These are phyloP conservation scores for Endotricha flammealis DNA, from an alignment of 2,888 invertebrate genomes.

Conservation along the genomic window DNA sequence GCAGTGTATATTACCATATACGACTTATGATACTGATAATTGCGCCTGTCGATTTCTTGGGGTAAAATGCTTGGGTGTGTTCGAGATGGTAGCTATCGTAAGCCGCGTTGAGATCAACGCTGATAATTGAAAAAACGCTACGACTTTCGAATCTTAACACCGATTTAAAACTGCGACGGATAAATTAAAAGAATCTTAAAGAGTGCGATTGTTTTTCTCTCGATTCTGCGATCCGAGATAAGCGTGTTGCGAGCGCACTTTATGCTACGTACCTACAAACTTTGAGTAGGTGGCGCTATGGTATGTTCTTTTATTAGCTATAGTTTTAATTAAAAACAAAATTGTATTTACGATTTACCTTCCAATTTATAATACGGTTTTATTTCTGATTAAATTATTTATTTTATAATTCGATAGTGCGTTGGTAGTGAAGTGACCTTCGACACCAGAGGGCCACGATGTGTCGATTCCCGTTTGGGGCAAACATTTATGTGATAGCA, in stretches of 20 bases:
- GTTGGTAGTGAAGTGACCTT: too few relatives aligned
- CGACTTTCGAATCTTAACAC: slow-evolving; percentile 71
- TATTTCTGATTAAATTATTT: too few relatives aligned
- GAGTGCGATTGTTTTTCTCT: slow-evolving; percentile 60
- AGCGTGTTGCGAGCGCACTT: slow-evolving; percentile 63
- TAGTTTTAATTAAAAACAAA: slow-evolving; percentile 48
- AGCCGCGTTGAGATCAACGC: slow-evolving; percentile 60
- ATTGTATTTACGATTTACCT: slow-evolving; percentile 18
- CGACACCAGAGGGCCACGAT: too few relatives aligned
- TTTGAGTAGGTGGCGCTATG: slow-evolving; percentile 53
- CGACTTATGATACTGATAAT: not conserved
- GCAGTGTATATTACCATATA: not conserved
- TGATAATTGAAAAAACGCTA: slow-evolving; percentile 70
- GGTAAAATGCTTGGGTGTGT: slow-evolving; percentile 39
- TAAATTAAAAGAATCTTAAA: slow-evolving; percentile 71
- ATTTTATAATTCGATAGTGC: too few relatives aligned
- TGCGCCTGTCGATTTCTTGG: not conserved
- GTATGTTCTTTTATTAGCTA: slow-evolving; percentile 34
- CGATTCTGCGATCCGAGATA: slow-evolving; percentile 62
- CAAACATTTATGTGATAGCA: too few relatives aligned
- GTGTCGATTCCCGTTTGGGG: too few relatives aligned
- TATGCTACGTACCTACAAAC: slow-evolving; percentile 57
- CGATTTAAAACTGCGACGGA: slow-evolving; percentile 71
- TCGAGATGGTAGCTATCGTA: slow-evolving; percentile 60
- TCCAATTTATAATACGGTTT: not conserved